These are phyloP conservation scores for Drosophila meridionalis DNA, from an alignment of 2,888 invertebrate genomes.

Conservation along the genomic window DNA sequence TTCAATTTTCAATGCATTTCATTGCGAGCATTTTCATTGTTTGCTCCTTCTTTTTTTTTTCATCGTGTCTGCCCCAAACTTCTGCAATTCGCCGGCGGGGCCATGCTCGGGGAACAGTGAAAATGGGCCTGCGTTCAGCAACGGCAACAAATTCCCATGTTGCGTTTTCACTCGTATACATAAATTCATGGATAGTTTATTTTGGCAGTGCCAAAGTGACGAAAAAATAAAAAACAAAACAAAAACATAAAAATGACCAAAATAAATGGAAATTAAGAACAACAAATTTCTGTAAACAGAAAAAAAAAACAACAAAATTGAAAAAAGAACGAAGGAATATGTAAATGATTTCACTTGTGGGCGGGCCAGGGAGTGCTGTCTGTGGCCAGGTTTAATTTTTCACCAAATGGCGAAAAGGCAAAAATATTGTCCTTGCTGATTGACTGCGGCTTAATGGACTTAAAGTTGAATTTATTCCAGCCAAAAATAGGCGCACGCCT, in stretches of 20 bases:
- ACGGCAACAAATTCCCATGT: constrained; percentile 55
- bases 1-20: constrained; percentile 78
- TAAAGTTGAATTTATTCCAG: constrained; percentile 21
- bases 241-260: not conserved
- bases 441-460: constrained; percentile 58
- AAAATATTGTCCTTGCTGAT: constrained; percentile 42
- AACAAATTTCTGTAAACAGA: constrained; percentile 26
- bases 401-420: constrained; percentile 38
- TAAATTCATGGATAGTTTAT: constrained; percentile 72
- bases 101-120: constrained; percentile 20
- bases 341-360: constrained; percentile 56
- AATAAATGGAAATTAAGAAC: constrained; percentile 27
- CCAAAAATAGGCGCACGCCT: not conserved
- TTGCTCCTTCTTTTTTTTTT: constrained; percentile 33
- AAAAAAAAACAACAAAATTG: not conserved
- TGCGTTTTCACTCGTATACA: constrained; percentile 59
- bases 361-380: constrained; percentile 14
- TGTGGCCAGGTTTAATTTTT: constrained; percentile 35
- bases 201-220: constrained; percentile 45
- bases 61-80: not conserved
- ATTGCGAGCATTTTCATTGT: constrained; percentile 67
- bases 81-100: not conserved
- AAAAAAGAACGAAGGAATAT: constrained; percentile 19
- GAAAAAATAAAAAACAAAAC: not conserved
- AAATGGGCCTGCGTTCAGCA: constrained; percentile 42